Percentiles rank a stretch among this genome's conserved stretches.
These are phyloP conservation scores for Tyto alba DNA, from an alignment of 2,113 vertebrate species.

Conservation along the genomic window DNA sequence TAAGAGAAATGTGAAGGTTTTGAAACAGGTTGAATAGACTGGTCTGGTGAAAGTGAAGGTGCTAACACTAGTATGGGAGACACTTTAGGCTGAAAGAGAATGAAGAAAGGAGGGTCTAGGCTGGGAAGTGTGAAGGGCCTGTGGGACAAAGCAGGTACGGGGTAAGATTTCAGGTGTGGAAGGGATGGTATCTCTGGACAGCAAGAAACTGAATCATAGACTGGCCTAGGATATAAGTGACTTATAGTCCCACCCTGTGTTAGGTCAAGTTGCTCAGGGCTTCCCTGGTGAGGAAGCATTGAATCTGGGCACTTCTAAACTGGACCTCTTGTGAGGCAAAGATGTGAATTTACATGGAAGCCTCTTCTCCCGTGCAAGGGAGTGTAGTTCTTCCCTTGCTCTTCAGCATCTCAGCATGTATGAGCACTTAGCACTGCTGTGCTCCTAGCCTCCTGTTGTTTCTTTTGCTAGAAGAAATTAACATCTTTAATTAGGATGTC, in stretches of 20 bases:
- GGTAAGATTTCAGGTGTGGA: background rate
- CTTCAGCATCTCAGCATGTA: background rate
- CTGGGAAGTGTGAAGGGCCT: background rate
- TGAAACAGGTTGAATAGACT: background rate
- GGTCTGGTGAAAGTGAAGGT: background rate
- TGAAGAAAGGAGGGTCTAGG: background rate
- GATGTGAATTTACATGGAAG: background rate
- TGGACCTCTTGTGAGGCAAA: background rate
- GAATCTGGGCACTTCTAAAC: background rate
- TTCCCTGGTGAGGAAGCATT: background rate
- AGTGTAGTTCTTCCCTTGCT: background rate
- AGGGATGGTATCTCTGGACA: background rate
- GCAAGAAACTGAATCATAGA: background rate
- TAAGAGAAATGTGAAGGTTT: background rate
- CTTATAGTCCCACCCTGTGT: background rate
- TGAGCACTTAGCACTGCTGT: background rate
- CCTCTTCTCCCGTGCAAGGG: background rate
- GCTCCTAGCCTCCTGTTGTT: background rate
- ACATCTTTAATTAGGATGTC: background rate
- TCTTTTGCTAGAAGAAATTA: background rate
- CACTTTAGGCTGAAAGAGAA: background rate
- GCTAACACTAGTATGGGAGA: background rate
- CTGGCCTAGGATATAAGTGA: background rate
- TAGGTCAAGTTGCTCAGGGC: background rate
- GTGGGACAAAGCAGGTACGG: background rate